Evolutionary conservation across 1,140 invertebrate species (phyloP), one percentile per base, ranked within the genome.

Genomic region (Theocolax elegans): DNA sequence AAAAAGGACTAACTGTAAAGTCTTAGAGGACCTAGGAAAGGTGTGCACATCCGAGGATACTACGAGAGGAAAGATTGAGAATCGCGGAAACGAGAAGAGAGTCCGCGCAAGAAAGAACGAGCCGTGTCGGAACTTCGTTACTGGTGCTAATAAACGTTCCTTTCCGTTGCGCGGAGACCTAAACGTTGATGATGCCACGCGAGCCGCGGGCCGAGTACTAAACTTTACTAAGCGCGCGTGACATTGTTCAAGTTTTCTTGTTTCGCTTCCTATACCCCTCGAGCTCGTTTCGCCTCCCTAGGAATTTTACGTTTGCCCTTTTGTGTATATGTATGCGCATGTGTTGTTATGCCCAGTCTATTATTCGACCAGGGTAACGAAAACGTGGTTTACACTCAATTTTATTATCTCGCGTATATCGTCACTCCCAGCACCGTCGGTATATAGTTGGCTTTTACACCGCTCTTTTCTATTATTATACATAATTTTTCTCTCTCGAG

Each of bases 111-210:
- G n/a, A n/a, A n/a, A 23, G 40, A 12, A 42, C 3, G 12, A 49
- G 27, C 29, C 53, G n/a, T 15, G 1, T 3, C 49, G 27, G 29
- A 56, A 56, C 53, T 56, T 56, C n/a, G 53, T 56, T 56, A 56
- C 53, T 21, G 27, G 53, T 29, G 53, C 53, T 56, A 56, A 56
- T 56, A 56, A 56, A 56, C 53, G 27, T 56, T 56, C 53, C 53
- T 17, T n/a, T 51, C 48, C 48, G 48, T 6, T 54, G 9, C 53
- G 15, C 15, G 15, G 7, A n/a, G 46, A 48, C 27, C 53, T 35
- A 56, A 56, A 56, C 53, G 23, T 29, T 35, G 31, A 56, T 17
- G 29, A 56, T 15, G 17, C 27, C 29, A 6, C 53, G 6, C 21
- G 10, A 53, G 23, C 53, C 8, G 25, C 27, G 23, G n/a, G n/a